Base-by-base conservation (phyloP, 2,888 invertebrate species). In the Empis livida region DNA sequence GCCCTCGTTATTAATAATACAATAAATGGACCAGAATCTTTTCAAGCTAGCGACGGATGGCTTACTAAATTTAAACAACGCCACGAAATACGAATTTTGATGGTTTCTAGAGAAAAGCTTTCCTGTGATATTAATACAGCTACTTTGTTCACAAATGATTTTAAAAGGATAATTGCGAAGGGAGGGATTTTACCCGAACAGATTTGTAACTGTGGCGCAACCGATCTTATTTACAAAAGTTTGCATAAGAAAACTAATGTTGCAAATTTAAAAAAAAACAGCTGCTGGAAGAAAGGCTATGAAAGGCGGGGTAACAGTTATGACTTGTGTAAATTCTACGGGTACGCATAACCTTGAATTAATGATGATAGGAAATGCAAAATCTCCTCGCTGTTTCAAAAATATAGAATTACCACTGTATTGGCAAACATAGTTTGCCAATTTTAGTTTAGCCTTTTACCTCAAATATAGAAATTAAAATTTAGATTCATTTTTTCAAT, bases 131-230 rank as follows among this genome's bases (percentile, higher is more conserved):
- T n/a, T 40, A n/a, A 40, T 9, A 31, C 31, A n/a, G 31, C 15
- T 31, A 13, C 42, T 31, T 5, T 11, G 20, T 42, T 42, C 20
- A 42, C 3, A 42, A 42, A 13, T 15, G 13, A 42, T 42, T 42
- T 42, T 10, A 31, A 42, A 42, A 42, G 15, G 9, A 42, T 31
- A 11, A 42, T 31, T 14, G 42, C 31, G 5, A 10, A 15, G n/a
- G 23, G 23, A n/a, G 35, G 13, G 10, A n/a, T 35, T 35, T 35
- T 35, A 13, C 35, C 35, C 4, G 35, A 31, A 27, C 42, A 27
- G 42, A 42, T 42, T 20, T 42, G 27, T 42, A 42, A 31, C 16
- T 42, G 30, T 15, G 42, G 31, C 31, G 15, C 31, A 42, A 42
- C 30, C 16, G 31, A 16, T 16, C 42, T 42, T 30, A 11, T 42